These are phyloP conservation scores for Muntiacus reevesi DNA, from an alignment of 2,113 vertebrate genomes.

Conservation along the genomic window DNA sequence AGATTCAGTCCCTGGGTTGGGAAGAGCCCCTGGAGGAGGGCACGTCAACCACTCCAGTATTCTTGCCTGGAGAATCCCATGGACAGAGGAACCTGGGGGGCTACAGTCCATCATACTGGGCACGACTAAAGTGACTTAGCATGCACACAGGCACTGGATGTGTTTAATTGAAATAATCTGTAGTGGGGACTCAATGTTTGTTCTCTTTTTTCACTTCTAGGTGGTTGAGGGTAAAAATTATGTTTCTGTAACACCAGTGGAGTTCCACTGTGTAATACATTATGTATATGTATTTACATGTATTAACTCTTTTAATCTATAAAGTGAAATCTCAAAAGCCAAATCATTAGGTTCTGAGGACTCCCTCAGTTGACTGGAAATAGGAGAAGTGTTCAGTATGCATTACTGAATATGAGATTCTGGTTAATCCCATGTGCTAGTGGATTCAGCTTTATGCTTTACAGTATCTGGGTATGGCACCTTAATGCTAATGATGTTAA, in stretches of 20 bases:
- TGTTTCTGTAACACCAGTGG: neutral
- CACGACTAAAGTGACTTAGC: accelerated
- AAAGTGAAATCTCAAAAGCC: neutral
- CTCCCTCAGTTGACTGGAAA: too few relatives aligned
- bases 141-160: neutral
- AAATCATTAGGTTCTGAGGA: neutral
- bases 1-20: neutral
- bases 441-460: neutral
- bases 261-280: neutral
- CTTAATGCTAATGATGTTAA: too few relatives aligned
- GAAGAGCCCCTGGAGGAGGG: neutral
- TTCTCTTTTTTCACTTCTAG: neutral
- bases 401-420: neutral
- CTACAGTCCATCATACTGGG: accelerated
- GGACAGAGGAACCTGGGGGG: neutral
- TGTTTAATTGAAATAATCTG: neutral
- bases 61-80: neutral
- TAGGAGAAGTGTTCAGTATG: neutral
- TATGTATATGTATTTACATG: too few relatives aligned
- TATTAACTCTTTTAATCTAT: neutral
- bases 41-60: neutral
- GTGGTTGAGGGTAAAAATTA: neutral
- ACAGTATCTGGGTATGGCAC: neutral
- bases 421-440: neutral
- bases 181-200: neutral